Conservation (phyloP, 2,113 vertebrate species). For the Edolisoma coerulescens region DNA sequence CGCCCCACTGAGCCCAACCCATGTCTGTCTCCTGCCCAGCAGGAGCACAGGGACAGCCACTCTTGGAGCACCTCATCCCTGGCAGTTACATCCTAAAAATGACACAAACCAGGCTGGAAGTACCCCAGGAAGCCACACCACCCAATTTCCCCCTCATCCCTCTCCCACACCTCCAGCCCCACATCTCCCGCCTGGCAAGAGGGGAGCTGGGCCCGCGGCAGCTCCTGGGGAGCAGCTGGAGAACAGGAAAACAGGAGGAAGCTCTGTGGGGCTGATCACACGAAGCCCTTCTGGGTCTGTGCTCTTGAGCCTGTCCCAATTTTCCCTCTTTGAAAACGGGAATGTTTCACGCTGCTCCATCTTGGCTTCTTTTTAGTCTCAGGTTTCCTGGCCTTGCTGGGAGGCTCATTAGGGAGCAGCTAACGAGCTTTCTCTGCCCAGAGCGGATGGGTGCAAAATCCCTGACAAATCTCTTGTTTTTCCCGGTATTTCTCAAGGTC, state of each 20-base stretch:
- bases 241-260: neutral
- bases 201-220: neutral
- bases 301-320: neutral
- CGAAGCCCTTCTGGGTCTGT: neutral
- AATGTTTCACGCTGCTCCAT: neutral
- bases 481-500: neutral
- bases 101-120: neutral
- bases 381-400: neutral
- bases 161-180: neutral
- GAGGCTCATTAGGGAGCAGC: slow-evolving; percentile 25
- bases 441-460: neutral
- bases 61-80: neutral
- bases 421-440: slow-evolving; percentile 36
- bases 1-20: fast-evolving
- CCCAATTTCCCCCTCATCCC: neutral
- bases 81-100: neutral
- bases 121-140: neutral
- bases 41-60: neutral
- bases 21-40: fast-evolving
- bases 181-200: neutral
- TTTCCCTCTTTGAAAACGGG: neutral
- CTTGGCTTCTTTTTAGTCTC: neutral
- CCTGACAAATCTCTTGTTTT: neutral
- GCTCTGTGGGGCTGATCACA: neutral
- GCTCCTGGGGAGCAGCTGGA: neutral